Base-by-base conservation (phyloP, 2,113 vertebrate genomes). In the Cololabis saira region DNA sequence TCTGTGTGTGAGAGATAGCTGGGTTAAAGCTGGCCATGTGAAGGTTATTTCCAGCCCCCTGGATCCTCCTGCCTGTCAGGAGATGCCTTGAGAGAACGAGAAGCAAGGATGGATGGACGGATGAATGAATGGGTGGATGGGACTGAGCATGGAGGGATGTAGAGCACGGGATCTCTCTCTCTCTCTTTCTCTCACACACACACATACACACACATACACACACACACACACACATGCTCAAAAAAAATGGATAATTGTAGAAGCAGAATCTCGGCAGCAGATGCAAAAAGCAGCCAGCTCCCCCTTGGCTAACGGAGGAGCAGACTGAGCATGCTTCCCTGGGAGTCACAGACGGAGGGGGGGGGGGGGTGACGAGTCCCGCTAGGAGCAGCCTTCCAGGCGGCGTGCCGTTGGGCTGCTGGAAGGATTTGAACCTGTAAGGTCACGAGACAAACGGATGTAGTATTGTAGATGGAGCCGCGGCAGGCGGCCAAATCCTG, bases 11-110 rank as follows among this genome's bases (percentile, higher is more conserved):
- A 1, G 85, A 82, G 85, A 90, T 86, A 83, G 89, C 89, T 82
- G 86, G 89, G 89, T 84, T 21, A 88, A 74, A 87, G 85, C 87
- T 88, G 81, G 87, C 87, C 87, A 90, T 92, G 90, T 93, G 93
- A 93, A 93, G 92, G 93, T 93, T 94, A 93, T 93, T 92, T 91
- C 90, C 88, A 92, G 84, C 87, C 81, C 87, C 74, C 81, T 66
- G 77, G 82, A 89, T 89, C 90, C n/a, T n/a, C 52, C 82, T 79
- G 83, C 80, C 88, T 71, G 86, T 80, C 73, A 83, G 83, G 44
- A 47, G 75, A 74, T 56, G 77, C 77, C 64, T 76, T 64, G 81
- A 78, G 79, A 76, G 80, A 60, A 67, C 8, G 44, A 61, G 67
- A 72, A 85, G 82, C 78, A 52, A 69, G 84, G 76, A 86, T 67